Evolutionary conservation across 2,113 vertebrate species (phyloP).

Genomic region (Ivindomyrus marchei): DNA sequence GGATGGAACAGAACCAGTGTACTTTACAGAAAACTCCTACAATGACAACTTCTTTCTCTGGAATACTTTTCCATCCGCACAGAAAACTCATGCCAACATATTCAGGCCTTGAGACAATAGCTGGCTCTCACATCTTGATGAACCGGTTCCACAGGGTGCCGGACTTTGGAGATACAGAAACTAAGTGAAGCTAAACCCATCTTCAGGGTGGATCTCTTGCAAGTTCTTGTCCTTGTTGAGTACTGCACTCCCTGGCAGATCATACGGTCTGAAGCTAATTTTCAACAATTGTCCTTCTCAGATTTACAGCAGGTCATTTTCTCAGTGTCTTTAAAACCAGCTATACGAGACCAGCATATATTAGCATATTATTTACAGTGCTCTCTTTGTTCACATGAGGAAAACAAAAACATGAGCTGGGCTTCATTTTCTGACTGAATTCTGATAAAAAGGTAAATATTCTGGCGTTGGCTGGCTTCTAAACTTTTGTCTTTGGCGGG

Average conservation of each 20-base stretch:
- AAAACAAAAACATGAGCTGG: not conserved
- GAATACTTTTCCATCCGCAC: not conserved
- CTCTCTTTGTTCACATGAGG: not conserved
- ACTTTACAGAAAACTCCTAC: not conserved
- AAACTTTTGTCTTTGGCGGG: not conserved
- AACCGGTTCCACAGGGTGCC: not conserved
- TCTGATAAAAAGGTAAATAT: not conserved
- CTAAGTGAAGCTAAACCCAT: not conserved
- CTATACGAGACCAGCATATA: not conserved
- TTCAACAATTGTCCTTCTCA: constrained; percentile 5
- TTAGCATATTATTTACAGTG: constrained; percentile 5
- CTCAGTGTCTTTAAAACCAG: not conserved
- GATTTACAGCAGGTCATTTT: constrained; percentile 9
- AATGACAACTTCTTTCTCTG: not conserved
- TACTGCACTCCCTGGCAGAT: not conserved
- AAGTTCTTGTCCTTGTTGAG: constrained; percentile 10
- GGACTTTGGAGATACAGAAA: not conserved
- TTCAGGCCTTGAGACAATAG: not conserved
- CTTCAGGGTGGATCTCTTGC: not conserved
- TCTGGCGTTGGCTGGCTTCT: not conserved
- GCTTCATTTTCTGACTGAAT: not conserved
- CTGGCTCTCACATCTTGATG: not conserved
- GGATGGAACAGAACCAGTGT: not conserved
- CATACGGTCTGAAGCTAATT: not conserved
- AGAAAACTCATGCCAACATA: not conserved